These are phyloP conservation scores for Argyresthia albistria DNA, from an alignment of 2,888 invertebrate genomes.

Conservation along the genomic window DNA sequence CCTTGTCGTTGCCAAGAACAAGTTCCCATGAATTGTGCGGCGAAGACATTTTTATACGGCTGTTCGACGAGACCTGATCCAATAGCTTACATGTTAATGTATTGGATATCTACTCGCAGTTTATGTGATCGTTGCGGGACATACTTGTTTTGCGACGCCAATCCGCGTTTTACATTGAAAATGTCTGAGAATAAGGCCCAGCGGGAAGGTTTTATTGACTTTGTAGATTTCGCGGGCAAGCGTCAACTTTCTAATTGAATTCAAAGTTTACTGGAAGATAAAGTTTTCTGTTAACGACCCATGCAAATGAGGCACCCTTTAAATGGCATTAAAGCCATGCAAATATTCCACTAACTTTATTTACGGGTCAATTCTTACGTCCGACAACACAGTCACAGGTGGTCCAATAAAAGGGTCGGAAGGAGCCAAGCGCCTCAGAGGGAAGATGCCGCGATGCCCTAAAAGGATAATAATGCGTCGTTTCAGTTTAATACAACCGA, in stretches of 20 bases:
- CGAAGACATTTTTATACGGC: conserved; percentile 60
- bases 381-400: conserved; percentile 61
- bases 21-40: conserved; percentile 62
- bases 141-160: conserved; percentile 6
- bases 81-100: conserved; percentile 50
- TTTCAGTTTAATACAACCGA: conserved; percentile 46
- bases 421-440: conserved; percentile 43
- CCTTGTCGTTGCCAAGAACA: conserved; percentile 48
- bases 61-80: conserved; percentile 36
- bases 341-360: conserved; percentile 66
- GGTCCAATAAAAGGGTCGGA: conserved; percentile 66
- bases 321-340: conserved; percentile 54
- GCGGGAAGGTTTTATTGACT: background rate
- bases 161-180: background rate
- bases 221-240: background rate
- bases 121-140: conserved; percentile 8
- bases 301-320: conserved; percentile 56
- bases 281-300: conserved; percentile 16
- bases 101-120: conserved; percentile 21
- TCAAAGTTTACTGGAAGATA: background rate
- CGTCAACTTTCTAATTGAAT: background rate
- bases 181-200: background rate
- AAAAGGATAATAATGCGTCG: conserved; percentile 72
- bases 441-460: conserved; percentile 63
- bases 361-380: conserved; percentile 71